These are phyloP conservation scores for Platycheirus rosarum DNA, from an alignment of 2,888 invertebrate genomes.

Conservation along the genomic window DNA sequence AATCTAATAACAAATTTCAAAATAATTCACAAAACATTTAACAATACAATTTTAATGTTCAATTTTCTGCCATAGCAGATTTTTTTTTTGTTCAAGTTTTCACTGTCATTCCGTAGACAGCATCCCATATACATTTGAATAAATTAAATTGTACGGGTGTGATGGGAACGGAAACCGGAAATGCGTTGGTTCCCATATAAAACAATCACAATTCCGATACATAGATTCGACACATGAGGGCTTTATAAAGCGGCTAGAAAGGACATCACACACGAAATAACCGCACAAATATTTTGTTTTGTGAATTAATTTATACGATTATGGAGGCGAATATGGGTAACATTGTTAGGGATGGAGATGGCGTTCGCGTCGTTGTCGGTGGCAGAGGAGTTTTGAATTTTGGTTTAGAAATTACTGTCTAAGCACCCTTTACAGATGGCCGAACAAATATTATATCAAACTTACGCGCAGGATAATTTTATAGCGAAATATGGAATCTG, in stretches of 20 bases:
- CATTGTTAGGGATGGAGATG: background rate
- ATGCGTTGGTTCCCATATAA: constrained; percentile 1
- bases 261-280: constrained; percentile 40
- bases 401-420: constrained; percentile 22
- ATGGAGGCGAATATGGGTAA: background rate
- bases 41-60: background rate
- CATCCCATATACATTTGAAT: background rate
- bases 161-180: background rate
- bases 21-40: background rate
- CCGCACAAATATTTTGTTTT: constrained; percentile 56
- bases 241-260: constrained; percentile 47
- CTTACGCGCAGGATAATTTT: constrained; percentile 7
- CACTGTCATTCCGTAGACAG: background rate
- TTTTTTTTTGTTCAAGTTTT: too few species aligned
- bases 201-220: constrained; percentile 13
- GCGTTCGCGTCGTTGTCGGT: background rate
- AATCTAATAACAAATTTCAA: background rate
- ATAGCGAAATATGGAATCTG: constrained; percentile 21
- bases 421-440: constrained; percentile 13
- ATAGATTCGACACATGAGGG: background rate
- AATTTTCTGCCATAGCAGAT: background rate
- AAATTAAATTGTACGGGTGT: background rate
- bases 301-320: constrained; percentile 54
- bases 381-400: constrained; percentile 8
- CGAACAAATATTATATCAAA: constrained; percentile 14